Evolutionary conservation across 1,140 invertebrate genomes (phyloP), one percentile per base, ranked within the genome.

Genomic region (Trichoplusia ni): DNA sequence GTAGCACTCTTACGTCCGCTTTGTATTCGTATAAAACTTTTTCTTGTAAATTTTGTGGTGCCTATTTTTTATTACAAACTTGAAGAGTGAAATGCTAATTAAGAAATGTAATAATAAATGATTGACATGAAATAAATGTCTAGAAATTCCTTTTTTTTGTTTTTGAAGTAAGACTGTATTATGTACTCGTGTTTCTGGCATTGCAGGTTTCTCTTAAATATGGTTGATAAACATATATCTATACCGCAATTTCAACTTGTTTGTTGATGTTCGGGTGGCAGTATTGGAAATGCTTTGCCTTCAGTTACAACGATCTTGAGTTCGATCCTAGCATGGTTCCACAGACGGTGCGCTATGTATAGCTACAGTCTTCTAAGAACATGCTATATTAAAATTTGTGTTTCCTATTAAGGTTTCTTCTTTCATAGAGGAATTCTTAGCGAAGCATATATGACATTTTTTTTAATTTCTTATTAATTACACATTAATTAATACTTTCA

Each of bases 321-420:
- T 82, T 86, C 86, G 74, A 82, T 56, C 82, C 70, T 6, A 4
- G 73, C 86, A 89, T 89, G 86, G 79, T 88, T 87, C 86, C 86
- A 89, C 86, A 86, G 86, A 84, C 71, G 42, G 70, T 83, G 79
- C 35, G 60, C 77, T 83, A 71, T 59, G 73, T 82, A n/a, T n/a
- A 82, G 77, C 66, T 73, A 78, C 64, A 44, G 71, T 83, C 86
- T 89, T 87, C 86, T 89, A 89, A 89, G 86, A 88, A 83, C 86
- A 89, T 89, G 86, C 86, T 40, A 89, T 59, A 89, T 37, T 53
- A 77, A 77, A 56, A 82, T 64, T 73, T 75, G 72, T 69, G 46
- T 77, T 79, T 69, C 69, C 56, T 65, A 13, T 21, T 25, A 21
- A 71, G 78, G 56, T 64, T 40, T 23, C 67, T 65, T 77, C 74